Conservation (phyloP, 2,888 invertebrate species). For the Sipha maydis region DNA sequence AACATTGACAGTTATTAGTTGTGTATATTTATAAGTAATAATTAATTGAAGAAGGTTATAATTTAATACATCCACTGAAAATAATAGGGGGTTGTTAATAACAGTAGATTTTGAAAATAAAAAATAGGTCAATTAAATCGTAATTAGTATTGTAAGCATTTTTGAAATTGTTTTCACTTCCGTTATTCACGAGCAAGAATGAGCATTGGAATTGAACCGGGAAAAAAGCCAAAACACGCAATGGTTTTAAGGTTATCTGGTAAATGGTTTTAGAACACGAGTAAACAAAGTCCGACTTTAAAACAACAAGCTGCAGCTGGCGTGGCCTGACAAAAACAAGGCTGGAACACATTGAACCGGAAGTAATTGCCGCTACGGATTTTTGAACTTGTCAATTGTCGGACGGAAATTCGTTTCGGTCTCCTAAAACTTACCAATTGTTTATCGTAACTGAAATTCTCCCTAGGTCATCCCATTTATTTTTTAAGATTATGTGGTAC, state of each 20-base stretch:
- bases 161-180: not conserved
- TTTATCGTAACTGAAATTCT: not conserved
- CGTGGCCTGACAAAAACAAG: too few relatives aligned
- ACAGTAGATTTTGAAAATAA: not conserved
- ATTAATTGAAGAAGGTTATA: too few relatives aligned
- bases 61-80: not conserved
- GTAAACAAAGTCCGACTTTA: too few relatives aligned
- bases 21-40: too few relatives aligned
- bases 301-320: too few relatives aligned
- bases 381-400: not conserved
- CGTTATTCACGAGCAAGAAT: not conserved
- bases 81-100: not conserved
- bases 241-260: not conserved
- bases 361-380: not conserved
- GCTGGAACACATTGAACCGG: not conserved
- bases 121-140: not conserved
- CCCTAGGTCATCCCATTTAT: not conserved
- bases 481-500: not conserved
- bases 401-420: not conserved
- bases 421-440: not conserved
- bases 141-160: not conserved
- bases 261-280: not conserved
- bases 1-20: too few relatives aligned
- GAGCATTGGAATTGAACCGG: not conserved
- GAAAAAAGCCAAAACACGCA: slow-evolving; percentile 8